phyloP scores from a whole-genome alignment of 1,140 invertebrate species.

The Solenopsis invicta region DNA sequence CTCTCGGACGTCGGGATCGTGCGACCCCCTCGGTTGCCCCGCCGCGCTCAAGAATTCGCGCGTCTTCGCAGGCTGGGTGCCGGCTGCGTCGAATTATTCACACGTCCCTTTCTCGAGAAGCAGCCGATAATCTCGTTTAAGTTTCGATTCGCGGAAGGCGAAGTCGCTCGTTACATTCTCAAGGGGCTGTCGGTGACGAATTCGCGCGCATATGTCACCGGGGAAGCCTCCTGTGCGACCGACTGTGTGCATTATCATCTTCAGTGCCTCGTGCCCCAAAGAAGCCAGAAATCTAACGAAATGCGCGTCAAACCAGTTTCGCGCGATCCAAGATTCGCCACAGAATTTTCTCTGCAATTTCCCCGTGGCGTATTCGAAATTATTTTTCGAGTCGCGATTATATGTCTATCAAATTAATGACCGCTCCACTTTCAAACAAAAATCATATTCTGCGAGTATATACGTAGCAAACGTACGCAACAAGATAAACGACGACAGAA shows the following conservation, averaged over 20 bases:
- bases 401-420: background rate
- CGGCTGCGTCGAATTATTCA: slow-evolving; percentile 79
- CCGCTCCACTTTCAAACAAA: background rate
- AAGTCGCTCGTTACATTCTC: slow-evolving; percentile 55
- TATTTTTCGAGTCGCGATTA: background rate
- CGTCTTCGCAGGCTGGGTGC: slow-evolving; percentile 49
- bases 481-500: background rate
- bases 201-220: slow-evolving; percentile 59
- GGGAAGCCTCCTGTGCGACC: slow-evolving; percentile 1
- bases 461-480: background rate
- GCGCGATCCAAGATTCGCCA: background rate
- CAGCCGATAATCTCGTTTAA: slow-evolving; percentile 75
- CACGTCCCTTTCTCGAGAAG: slow-evolving; percentile 62
- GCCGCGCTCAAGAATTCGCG: slow-evolving; percentile 43
- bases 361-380: background rate
- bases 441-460: background rate
- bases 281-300: slow-evolving; percentile 35
- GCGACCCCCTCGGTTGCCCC: slow-evolving; percentile 26
- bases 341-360: slow-evolving; percentile 4
- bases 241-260: background rate
- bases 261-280: background rate
- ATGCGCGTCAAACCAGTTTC: slow-evolving; percentile 20
- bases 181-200: slow-evolving; percentile 50
- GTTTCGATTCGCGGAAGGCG: slow-evolving; percentile 74
- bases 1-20: slow-evolving; percentile 42